phyloP scores from a whole-genome alignment of 2,888 invertebrate species.

The Hedya salicella region DNA sequence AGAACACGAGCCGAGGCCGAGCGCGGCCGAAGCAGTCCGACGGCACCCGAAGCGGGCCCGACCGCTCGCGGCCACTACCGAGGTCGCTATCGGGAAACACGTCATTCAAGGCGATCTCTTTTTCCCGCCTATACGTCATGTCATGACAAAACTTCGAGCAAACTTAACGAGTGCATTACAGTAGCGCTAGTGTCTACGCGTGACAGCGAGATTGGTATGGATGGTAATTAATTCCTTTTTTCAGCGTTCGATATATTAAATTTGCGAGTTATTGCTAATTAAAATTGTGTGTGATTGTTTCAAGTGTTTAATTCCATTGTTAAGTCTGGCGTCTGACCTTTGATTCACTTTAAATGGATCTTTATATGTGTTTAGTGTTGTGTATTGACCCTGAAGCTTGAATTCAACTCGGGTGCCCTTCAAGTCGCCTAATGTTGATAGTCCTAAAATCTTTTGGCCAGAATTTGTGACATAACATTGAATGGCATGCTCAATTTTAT shows the following conservation, averaged over 20 bases:
- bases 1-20: slow-evolving; percentile 50
- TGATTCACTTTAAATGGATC: background rate
- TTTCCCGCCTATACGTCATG: slow-evolving; percentile 70
- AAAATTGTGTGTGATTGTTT: slow-evolving; percentile 11
- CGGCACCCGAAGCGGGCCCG: slow-evolving; percentile 51
- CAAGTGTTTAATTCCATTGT: slow-evolving; percentile 12
- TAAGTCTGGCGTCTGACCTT: slow-evolving; percentile 8
- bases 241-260: background rate
- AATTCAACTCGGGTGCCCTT: background rate
- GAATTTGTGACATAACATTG: no score
- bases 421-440: no score
- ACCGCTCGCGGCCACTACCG: slow-evolving; percentile 78
- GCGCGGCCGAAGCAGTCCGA: slow-evolving; percentile 52
- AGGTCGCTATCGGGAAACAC: slow-evolving; percentile 79
- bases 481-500: no score
- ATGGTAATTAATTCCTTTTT: slow-evolving; percentile 1
- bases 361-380: background rate
- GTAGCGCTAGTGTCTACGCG: slow-evolving; percentile 9
- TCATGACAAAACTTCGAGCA: slow-evolving; percentile 24
- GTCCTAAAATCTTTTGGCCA: no score
- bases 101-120: slow-evolving; percentile 78
- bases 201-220: background rate
- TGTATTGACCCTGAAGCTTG: background rate
- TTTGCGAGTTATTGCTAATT: slow-evolving; percentile 11
- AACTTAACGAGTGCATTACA: background rate